A percentile compares a stretch with the other conserved stretches of the same genome.
These are phyloP conservation scores for Polyommatus icarus DNA, from an alignment of 2,888 invertebrate species.

Conservation along the genomic window DNA sequence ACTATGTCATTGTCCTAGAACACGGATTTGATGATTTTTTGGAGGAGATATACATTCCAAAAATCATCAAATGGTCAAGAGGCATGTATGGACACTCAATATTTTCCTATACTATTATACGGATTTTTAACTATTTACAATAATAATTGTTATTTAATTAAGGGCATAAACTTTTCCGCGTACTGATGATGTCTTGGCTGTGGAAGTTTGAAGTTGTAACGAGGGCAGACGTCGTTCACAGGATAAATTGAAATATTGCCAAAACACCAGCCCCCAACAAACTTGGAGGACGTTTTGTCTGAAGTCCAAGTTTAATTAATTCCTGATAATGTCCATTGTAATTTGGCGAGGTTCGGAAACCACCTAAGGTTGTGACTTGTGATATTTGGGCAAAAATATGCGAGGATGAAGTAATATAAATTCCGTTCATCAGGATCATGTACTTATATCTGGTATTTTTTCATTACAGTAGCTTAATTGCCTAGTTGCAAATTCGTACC, in stretches of 20 bases:
- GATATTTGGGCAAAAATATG: background rate
- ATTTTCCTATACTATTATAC: too few species aligned
- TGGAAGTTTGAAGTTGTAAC: background rate
- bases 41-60: too few species aligned
- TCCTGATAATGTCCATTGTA: slow-evolving; percentile 18
- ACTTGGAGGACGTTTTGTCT: background rate
- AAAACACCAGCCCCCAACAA: background rate
- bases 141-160: background rate
- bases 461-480: too few species aligned
- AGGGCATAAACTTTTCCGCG: background rate
- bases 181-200: background rate
- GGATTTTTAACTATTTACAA: too few species aligned
- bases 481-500: too few species aligned
- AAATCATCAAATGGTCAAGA: too few species aligned
- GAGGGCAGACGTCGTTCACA: background rate
- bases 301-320: slow-evolving; percentile 17
- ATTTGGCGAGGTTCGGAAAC: background rate
- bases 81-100: too few species aligned
- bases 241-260: slow-evolving; percentile 26
- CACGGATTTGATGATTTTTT: too few species aligned
- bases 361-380: background rate
- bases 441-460: background rate
- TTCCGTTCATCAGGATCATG: background rate
- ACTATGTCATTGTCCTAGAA: too few species aligned
- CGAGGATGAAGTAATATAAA: background rate